These are phyloP conservation scores for Hyalella azteca DNA, from an alignment of 2,888 invertebrate genomes.

Conservation along the genomic window DNA sequence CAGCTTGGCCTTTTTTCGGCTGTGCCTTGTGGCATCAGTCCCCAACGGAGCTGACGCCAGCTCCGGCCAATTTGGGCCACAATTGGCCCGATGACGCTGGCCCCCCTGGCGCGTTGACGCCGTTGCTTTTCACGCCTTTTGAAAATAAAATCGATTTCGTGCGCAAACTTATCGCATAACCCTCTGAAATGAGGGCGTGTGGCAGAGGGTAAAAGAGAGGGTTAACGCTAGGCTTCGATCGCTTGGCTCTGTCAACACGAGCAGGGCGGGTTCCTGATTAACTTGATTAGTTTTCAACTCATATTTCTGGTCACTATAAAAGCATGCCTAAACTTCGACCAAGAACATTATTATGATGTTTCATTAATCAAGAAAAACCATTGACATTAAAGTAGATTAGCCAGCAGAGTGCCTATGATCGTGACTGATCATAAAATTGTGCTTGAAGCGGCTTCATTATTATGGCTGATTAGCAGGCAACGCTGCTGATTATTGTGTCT, in stretches of 20 bases:
- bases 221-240: not conserved
- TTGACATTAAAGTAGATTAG: too few relatives aligned
- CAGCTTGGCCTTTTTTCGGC: too few relatives aligned
- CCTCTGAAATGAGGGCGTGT: not conserved
- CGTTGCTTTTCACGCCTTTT: slow-evolving; percentile 37
- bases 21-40: too few relatives aligned
- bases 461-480: not conserved
- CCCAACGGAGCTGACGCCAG: slow-evolving; percentile 1
- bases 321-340: too few relatives aligned
- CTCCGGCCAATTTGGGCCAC: not conserved
- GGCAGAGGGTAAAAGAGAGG: too few relatives aligned
- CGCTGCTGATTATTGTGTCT: too few relatives aligned
- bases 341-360: too few relatives aligned
- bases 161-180: slow-evolving; percentile 32
- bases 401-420: too few relatives aligned
- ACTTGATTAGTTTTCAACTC: too few relatives aligned
- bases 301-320: too few relatives aligned
- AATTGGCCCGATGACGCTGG: slow-evolving; percentile 26
- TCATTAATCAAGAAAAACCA: too few relatives aligned
- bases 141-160: slow-evolving; percentile 27
- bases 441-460: not conserved
- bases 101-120: not conserved
- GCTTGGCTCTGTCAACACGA: not conserved
- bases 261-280: not conserved
- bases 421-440: too few relatives aligned